These are phyloP conservation scores for Latrodectus hesperus DNA, from an alignment of 2,888 invertebrate genomes.

Conservation along the genomic window DNA sequence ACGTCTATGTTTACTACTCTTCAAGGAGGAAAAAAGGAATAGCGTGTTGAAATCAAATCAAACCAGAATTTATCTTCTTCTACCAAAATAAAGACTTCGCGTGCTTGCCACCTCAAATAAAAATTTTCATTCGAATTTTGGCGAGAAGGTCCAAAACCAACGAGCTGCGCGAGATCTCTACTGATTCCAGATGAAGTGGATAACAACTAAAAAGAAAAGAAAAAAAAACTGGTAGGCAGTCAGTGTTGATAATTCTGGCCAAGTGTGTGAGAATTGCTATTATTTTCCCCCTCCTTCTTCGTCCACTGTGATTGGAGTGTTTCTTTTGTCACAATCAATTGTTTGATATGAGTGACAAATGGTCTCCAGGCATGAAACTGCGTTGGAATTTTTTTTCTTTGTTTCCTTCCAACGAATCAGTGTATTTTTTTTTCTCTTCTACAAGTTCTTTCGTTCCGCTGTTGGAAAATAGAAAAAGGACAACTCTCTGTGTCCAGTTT, in stretches of 20 bases:
- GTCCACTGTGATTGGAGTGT: slow-evolving; percentile 39
- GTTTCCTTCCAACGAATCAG: too few species aligned
- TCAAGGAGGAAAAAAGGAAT: not conserved
- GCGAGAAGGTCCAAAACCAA: slow-evolving; percentile 12
- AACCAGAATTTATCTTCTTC: not conserved
- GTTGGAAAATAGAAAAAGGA: too few species aligned
- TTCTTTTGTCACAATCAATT: slow-evolving; percentile 58
- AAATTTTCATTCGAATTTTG: slow-evolving; percentile 25
- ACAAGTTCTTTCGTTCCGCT: too few species aligned
- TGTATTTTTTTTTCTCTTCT: too few species aligned
- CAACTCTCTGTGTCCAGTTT: too few species aligned
- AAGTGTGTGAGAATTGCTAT: slow-evolving; percentile 28
- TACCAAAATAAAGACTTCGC: slow-evolving; percentile 1
- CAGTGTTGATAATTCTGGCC: slow-evolving; percentile 11
- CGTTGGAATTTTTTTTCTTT: slow-evolving; percentile 7
- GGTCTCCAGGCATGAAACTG: slow-evolving; percentile 48
- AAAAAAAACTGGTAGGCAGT: not conserved
- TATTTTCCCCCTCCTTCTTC: slow-evolving; percentile 24
- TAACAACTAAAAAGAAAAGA: slow-evolving; percentile 1
- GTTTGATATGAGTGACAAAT: slow-evolving; percentile 58
- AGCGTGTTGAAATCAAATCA: slow-evolving; percentile 48
- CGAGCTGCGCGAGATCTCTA: slow-evolving; percentile 16
- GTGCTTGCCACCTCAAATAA: slow-evolving; percentile 29
- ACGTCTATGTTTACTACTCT: not conserved
- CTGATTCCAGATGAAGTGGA: slow-evolving; percentile 19